Base-by-base conservation (phyloP, 2,888 invertebrate species). In the Criorhina ranunculi region DNA sequence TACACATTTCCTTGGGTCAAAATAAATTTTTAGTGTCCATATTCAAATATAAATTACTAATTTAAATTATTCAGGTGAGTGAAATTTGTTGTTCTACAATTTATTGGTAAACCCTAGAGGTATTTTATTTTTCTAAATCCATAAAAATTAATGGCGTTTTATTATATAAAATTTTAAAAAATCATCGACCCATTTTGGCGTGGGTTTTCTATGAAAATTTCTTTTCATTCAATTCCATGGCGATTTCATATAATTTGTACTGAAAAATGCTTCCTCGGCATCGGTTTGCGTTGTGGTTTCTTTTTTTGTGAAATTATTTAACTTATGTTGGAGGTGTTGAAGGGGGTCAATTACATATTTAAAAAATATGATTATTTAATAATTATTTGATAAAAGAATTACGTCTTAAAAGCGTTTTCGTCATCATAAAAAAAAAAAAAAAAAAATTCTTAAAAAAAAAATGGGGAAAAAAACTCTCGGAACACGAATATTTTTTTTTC, bases 21-120 rank as follows among this genome's bases (percentile, higher is more conserved):
- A 85, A 85, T 85, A 85, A 85, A 49, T 85, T 85, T 85, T 85
- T 85, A 85, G 85, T 85, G 85, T 76, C 75, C 85, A 85, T 85
- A 80, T 85, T 85, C 85, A 85, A 85, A 70, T 85, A 85, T 85
- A 80, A 85, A 85, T 80, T 70, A 80, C 85, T 85, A 85, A 85
- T 85, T 80, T 80, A 85, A 85, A 85, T 85, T 85, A 75, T 69
- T 79, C 88, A 87, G 89, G 88, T 88, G 87, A 88, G 88, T 88
- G 83, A 86, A 88, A 89, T 86, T 62, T 87, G 80, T 83, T 78
- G n/a, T 87, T 87, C 88, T 87, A 89, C 75, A 81, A 88, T 76
- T 77, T 78, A 57, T 72, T 66, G 72, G 59, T 67, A 86, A 88
- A 87, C 83, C 86, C 87, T 85, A 81, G 73, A 78, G 86, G 82